Percentiles rank a stretch among this genome's conserved stretches.
These are phyloP conservation scores for Arnoldichthys spilopterus DNA, from an alignment of 2,797 vertebrate genomes.

Conservation along the genomic window DNA sequence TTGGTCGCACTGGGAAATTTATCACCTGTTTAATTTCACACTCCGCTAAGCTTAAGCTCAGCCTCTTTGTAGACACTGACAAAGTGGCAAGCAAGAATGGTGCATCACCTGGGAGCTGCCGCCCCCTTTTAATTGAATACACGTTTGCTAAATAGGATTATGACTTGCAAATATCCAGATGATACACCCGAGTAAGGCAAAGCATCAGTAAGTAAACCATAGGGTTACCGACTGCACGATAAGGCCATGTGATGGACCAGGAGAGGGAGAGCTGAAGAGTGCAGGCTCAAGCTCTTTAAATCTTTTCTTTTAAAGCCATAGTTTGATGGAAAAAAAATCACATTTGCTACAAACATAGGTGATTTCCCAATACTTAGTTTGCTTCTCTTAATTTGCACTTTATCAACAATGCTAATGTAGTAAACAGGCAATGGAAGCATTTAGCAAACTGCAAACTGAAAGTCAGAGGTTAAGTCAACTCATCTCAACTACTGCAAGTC, in stretches of 20 bases:
- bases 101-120: constrained; percentile 67
- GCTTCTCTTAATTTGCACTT: no score
- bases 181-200: constrained; percentile 36
- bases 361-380: no score
- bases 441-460: no score
- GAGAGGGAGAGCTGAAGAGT: constrained; percentile 46
- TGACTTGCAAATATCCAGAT: constrained; percentile 61
- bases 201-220: constrained; percentile 24
- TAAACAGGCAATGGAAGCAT: no score
- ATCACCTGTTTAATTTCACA: constrained; percentile 87
- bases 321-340: no score
- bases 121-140: constrained; percentile 73
- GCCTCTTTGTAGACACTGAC: constrained; percentile 76
- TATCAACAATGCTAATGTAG: no score
- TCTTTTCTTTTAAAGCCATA: constrained; percentile 25
- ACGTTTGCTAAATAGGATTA: constrained; percentile 75
- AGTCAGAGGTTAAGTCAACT: no score
- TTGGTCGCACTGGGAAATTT: constrained; percentile 76
- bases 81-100: constrained; percentile 70
- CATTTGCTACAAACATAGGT: background rate
- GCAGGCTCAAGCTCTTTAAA: constrained; percentile 17
- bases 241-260: constrained; percentile 9
- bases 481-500: no score
- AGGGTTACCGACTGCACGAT: background rate
- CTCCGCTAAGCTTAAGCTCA: constrained; percentile 74